Evolutionary conservation across 2,797 vertebrate species (phyloP), one percentile per base, ranked within the genome.

Genomic region (Sebastes vulpes): DNA sequence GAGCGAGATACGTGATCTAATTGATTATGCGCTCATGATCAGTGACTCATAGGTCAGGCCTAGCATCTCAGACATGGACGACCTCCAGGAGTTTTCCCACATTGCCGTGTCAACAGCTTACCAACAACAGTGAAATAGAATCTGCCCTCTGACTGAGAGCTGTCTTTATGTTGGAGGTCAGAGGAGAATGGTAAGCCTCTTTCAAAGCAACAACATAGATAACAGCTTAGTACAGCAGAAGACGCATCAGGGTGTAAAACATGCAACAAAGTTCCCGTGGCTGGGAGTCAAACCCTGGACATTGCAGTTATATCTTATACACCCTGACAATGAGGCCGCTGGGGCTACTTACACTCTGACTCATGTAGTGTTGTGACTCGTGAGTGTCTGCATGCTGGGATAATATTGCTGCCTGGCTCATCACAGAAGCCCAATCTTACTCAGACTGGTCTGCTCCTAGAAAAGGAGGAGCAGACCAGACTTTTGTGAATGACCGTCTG

Each of bases 21-120:
- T 53, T 65, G 64, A 78, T 46, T 72, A 65, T 54, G 52, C 48
- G 46, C 28, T 35, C 20, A 16, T 23, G 52, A 68, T 53, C 64
- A 48, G 18, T 21, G 32, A 72, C 65, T 59, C 46, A 42, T 9
- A 71, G 72, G 60, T 71, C 29, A 11, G 46, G 20, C 64, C 25
- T 23, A 32, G 25, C 29, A 16, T 35, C 63, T 77, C 23, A 60
- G 56, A 46, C 11, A 5, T 23, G 54, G 42, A 25, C 9, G 53
- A 60, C 72, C 59, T 65, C 50, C 53, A 56, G 56, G n/a, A 21
- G 56, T 59, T 60, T 82, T 54, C 31, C 67, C 52, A 48, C 20
- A 28, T 9, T 32, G 69, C 65, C 0, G 21, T 29, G 54, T 61
- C 60, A 70, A 63, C 59, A 31, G 57, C 31, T 79, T 68, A 68